Base-by-base conservation (phyloP, 1,140 invertebrate genomes). In the Diorhabda elongata region DNA sequence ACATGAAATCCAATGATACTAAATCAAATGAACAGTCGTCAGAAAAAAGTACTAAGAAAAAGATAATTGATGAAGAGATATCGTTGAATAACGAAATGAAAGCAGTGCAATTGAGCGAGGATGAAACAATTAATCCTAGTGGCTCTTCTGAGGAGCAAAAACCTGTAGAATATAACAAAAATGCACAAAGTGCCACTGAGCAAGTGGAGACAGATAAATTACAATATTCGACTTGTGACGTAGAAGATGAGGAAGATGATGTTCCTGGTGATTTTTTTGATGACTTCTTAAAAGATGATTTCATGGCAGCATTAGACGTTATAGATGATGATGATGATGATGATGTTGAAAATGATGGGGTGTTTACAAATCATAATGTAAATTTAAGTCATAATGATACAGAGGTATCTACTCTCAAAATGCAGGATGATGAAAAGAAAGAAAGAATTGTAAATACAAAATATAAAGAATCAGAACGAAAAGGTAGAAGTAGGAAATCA, bases 271-370 rank as follows among this genome's bases (percentile, higher is more conserved):
- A 78, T 71, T 79, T 79, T 61, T 80, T 80, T 69, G 77, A 80
- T 74, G 76, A 79, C 67, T 77, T 80, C 62, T 67, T 71, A n/a
- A 77, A 77, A 64, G 70, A 78, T 66, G 78, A 78, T 61, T 79
- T 79, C 70, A 75, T 79, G 67, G 78, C 74, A 65, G 77, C 76
- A 26, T 71, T 79, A 43, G 76, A 79, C 69, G 76, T 80, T 9
- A 76, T 79, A 26, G 78, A 79, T 71, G 71, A 71, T 62, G 68
- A 70, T 69, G 75, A 70, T 69, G 75, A 74, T 65, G 47, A 66
- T 42, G 61, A 43, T 8, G 68, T 67, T 52, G 62, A 66, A 7
- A 61, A 62, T 9, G 58, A 44, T 5, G 56, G 9, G 59, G 57
- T 5, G n/a, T 11, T 9, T 59, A 57, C 45, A 43, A 42, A 65